Percentiles rank a stretch among this genome's conserved stretches.
Evolutionary conservation across 2,113 vertebrate species (phyloP).

Genomic region (Tylochromis polylepis): DNA sequence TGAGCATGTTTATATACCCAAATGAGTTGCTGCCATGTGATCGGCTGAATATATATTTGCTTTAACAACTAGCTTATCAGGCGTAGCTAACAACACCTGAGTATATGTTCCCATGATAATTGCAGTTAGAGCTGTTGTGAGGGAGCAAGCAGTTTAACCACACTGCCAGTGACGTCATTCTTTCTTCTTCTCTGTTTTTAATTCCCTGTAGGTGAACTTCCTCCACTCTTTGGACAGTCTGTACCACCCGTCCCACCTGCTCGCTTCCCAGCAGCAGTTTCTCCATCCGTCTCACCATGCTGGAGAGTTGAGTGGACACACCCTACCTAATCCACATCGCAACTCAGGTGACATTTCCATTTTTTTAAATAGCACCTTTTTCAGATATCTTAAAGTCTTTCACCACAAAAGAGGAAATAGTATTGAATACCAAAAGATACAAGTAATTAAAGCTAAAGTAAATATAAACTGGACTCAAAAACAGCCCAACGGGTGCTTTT

Average conservation of each 20-base stretch:
- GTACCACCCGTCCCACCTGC: conserved; percentile 88
- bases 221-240: conserved; percentile 86
- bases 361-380: neutral
- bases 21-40: neutral
- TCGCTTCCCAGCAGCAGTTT: conserved; percentile 94
- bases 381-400: neutral
- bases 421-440: neutral
- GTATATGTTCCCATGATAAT: neutral
- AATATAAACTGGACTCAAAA: neutral
- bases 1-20: neutral
- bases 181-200: neutral
- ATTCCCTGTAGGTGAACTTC: conserved; percentile 81
- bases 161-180: neutral
- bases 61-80: neutral
- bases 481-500: neutral
- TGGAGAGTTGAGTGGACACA: conserved; percentile 90
- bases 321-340: conserved; percentile 82
- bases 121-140: neutral
- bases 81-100: neutral
- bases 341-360: conserved; percentile 80
- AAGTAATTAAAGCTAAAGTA: neutral
- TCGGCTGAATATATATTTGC: neutral
- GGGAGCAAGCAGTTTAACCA: neutral
- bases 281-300: conserved; percentile 85
- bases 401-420: neutral